Evolutionary conservation across 2,113 vertebrate species (phyloP).

Genomic region (Azemiops feae): DNA sequence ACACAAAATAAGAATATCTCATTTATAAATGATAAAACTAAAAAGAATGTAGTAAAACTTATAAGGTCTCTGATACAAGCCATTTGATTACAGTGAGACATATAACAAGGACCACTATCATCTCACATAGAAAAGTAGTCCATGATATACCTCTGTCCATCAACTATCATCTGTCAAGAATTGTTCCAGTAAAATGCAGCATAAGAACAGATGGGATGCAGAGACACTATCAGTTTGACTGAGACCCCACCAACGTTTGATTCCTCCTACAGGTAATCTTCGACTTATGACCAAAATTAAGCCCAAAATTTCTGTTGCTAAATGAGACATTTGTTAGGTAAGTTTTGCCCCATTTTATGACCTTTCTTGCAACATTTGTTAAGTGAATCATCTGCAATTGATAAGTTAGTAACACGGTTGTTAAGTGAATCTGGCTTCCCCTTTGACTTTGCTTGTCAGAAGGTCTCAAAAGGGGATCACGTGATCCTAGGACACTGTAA

Average conservation of each 20-base stretch:
- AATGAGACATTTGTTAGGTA: background rate
- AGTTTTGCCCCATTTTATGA: background rate
- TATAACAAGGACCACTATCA: background rate
- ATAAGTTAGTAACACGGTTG: background rate
- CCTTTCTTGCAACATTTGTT: background rate
- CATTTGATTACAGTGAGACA: background rate
- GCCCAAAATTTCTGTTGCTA: too few species aligned
- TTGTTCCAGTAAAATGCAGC: background rate
- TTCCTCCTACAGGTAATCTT: background rate
- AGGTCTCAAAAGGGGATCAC: background rate
- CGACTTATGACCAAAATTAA: too few species aligned
- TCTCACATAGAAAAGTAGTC: background rate
- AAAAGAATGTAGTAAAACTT: background rate
- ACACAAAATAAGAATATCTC: background rate
- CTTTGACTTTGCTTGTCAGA: background rate
- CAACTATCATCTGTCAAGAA: background rate
- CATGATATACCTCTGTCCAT: background rate
- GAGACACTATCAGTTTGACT: too few species aligned
- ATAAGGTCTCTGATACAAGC: background rate
- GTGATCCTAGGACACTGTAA: too few species aligned
- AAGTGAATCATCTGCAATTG: background rate
- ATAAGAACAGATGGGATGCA: too few species aligned
- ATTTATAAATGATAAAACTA: background rate
- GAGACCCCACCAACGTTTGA: background rate
- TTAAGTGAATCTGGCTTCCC: background rate